Base-by-base conservation (phyloP, 2,888 invertebrate genomes). In the Calephelis perditalis region DNA sequence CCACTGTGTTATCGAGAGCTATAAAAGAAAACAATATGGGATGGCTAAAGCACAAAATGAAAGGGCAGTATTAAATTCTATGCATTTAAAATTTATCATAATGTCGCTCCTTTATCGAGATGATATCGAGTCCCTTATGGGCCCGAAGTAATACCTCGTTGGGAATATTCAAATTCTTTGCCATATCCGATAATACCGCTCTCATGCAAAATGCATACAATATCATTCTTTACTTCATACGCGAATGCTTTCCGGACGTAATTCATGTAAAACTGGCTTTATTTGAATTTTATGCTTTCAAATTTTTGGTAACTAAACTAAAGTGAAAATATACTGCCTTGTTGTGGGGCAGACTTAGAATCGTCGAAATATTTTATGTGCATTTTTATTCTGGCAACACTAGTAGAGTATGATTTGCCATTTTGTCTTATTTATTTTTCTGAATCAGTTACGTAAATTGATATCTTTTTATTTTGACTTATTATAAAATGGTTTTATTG, bases 181-280 rank as follows among this genome's bases (percentile, higher is more conserved):
- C 80, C 78, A 81, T 83, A 84, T 82, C 82, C 84, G 86, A 88
- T 89, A 86, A 88, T 86, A 82, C 79, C 77, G 71, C 75, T 79
- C 84, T 84, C 87, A 87, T 88, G 85, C 82, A 88, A 88, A 88
- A 87, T 89, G 86, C 88, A 89, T 86, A 85, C 86, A 88, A 86
- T 88, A 87, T 86, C 84, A 86, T 88, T 85, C 83, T 86, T 88
- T 84, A 84, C 82, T 82, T 79, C 81, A 81, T 84, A 82, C 83
- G 77, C 77, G 82, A 79, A 82, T 84, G 78, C 79, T 80, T 77
- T 68, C 77, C 76, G 73, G 69, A 68, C 78, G 82, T 89, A 86
- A 89, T 86, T 89, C 87, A 89, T 84, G 79, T 83, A 82, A 81
- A 86, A 85, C 79, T 85, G 81, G 79, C 81, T 78, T 82, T 82